A percentile compares a stretch with the other conserved stretches of the same genome.
phyloP scores from a whole-genome alignment of 2,888 invertebrate species.

The Entomobrya multifasciata region DNA sequence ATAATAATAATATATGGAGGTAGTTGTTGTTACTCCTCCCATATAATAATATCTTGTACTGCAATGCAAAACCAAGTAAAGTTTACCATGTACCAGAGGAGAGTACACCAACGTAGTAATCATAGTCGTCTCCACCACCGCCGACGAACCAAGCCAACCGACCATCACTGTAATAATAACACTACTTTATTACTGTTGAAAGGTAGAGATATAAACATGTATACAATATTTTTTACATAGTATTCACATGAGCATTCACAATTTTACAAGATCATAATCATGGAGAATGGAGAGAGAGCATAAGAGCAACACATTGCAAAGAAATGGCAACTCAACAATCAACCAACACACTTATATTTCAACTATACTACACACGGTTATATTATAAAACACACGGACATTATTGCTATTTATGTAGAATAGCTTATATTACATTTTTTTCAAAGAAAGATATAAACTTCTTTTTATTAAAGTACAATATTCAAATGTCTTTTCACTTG shows the following conservation, averaged over 20 bases:
- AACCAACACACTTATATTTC: neutral
- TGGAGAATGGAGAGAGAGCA: neutral
- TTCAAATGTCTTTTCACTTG: constrained; percentile 8
- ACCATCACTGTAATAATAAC: neutral
- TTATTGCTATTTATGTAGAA: too few relatives aligned
- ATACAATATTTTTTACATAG: too few relatives aligned
- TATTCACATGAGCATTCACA: neutral
- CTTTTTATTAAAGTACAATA: neutral
- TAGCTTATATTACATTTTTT: too few relatives aligned
- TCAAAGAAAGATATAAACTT: neutral
- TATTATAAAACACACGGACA: too few relatives aligned
- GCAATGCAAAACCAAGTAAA: too few relatives aligned
- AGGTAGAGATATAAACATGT: neutral
- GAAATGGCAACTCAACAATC: too few relatives aligned
- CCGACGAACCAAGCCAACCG: neutral
- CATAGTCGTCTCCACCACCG: neutral
- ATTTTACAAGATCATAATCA: constrained; percentile 29
- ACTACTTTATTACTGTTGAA: constrained; percentile 18
- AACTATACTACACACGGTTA: neutral
- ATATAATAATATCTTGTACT: neutral
- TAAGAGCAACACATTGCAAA: neutral
- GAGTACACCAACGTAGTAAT: constrained; percentile 4
- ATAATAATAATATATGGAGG: neutral
- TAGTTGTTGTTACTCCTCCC: neutral
- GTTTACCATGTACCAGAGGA: too few relatives aligned